These are phyloP conservation scores for Gastracanthus pulcherrimus DNA, from an alignment of 2,888 invertebrate genomes.

Conservation along the genomic window DNA sequence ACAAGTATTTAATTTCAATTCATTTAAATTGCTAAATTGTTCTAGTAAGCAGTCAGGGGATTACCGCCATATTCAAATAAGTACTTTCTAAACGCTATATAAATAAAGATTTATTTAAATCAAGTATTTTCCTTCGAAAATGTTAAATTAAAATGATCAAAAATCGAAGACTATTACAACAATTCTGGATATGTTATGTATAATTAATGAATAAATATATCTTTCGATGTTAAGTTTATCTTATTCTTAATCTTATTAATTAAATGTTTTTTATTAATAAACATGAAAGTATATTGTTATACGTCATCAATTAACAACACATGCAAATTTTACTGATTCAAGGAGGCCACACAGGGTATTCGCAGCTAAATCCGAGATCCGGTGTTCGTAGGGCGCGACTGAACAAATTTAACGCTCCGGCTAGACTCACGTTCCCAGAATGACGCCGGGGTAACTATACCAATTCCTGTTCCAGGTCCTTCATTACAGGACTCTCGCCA, in stretches of 20 bases:
- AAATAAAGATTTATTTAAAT: conserved; percentile 33
- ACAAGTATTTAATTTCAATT: conserved; percentile 12
- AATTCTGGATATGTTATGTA: too few relatives aligned
- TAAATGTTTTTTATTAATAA: too few relatives aligned
- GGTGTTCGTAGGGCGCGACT: neutral
- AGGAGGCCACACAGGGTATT: neutral
- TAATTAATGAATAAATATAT: too few relatives aligned
- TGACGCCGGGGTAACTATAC: conserved; percentile 56
- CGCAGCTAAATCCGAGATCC: neutral
- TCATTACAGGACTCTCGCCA: conserved; percentile 56
- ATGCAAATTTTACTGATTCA: conserved; percentile 29
- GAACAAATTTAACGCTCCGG: neutral
- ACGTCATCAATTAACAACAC: conserved; percentile 21
- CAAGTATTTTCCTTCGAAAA: too few relatives aligned
- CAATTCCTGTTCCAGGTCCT: conserved; percentile 60
- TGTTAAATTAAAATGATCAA: too few relatives aligned
- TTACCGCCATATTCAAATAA: conserved; percentile 20
- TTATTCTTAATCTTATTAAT: too few relatives aligned
- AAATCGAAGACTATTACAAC: neutral
- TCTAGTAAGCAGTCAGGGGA: neutral
- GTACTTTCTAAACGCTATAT: conserved; percentile 9
- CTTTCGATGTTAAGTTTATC: too few relatives aligned
- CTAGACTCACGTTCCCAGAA: conserved; percentile 52
- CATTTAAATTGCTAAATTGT: conserved; percentile 41
- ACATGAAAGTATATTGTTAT: too few relatives aligned